These are phyloP conservation scores for Esperia sulphurella DNA, from an alignment of 2,888 invertebrate species.

Conservation along the genomic window DNA sequence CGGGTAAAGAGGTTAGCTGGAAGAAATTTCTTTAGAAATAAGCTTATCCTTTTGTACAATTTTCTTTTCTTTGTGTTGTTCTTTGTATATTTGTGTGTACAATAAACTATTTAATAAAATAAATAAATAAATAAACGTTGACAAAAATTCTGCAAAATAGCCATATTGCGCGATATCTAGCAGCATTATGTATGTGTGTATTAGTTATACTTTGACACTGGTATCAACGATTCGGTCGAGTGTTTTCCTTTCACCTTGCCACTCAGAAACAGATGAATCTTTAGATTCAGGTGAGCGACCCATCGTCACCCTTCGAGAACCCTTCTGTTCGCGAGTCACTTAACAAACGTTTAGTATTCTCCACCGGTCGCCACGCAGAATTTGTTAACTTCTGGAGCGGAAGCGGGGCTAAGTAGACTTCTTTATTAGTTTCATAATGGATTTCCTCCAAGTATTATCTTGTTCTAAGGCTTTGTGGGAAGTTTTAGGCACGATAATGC, in stretches of 20 bases:
- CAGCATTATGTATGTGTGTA: too few species aligned
- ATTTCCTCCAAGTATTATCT: slow-evolving; percentile 9
- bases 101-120: too few species aligned
- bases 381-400: slow-evolving; percentile 9
- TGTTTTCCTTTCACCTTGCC: not conserved
- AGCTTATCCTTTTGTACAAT: too few species aligned
- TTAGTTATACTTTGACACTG: too few species aligned
- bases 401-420: slow-evolving; percentile 9
- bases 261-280: not conserved
- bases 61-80: too few species aligned
- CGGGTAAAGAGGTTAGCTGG: too few species aligned
- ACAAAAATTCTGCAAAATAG: too few species aligned
- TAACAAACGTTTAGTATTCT: slow-evolving; percentile 7
- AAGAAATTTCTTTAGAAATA: too few species aligned
- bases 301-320: not conserved
- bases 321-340: not conserved
- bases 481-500: not conserved
- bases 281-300: not conserved
- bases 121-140: too few species aligned
- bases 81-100: too few species aligned
- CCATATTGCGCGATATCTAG: too few species aligned
- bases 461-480: not conserved
- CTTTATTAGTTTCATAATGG: slow-evolving; percentile 14
- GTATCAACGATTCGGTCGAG: too few species aligned
- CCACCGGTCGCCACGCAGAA: slow-evolving; percentile 2